phyloP scores from a whole-genome alignment of 2,113 vertebrate genomes.

The Semicossyphus pulcher region DNA sequence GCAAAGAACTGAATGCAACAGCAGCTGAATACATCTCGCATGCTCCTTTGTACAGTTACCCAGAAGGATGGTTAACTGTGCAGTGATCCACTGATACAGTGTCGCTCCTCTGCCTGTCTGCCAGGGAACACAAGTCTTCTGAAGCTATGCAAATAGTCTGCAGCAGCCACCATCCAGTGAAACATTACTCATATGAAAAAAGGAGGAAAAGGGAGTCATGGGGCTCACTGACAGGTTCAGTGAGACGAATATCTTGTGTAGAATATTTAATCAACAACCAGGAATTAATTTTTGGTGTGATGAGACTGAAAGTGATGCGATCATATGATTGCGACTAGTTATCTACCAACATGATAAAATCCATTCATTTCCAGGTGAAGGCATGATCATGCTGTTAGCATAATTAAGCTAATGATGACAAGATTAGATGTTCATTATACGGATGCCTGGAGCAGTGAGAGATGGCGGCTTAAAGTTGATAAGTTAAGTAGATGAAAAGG shows the following conservation, averaged over 20 bases:
- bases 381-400: constrained; percentile 18
- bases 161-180: neutral
- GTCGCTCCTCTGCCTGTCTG: neutral
- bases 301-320: constrained; percentile 1
- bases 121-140: neutral
- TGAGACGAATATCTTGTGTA: neutral
- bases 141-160: neutral
- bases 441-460: constrained; percentile 30
- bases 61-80: neutral
- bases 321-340: constrained; percentile 22
- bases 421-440: constrained; percentile 42
- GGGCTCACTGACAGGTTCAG: neutral
- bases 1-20: neutral
- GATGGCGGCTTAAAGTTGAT: constrained; percentile 29
- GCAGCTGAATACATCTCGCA: neutral
- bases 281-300: neutral
- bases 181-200: neutral
- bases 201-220: neutral
- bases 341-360: constrained; percentile 25
- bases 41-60: neutral
- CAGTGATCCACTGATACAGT: neutral
- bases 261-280: constrained; percentile 20
- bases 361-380: constrained; percentile 35
- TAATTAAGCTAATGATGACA: constrained; percentile 41
- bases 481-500: constrained; percentile 30